phyloP scores from a whole-genome alignment of 2,113 vertebrate species.

The Odontesthes bonariensis region DNA sequence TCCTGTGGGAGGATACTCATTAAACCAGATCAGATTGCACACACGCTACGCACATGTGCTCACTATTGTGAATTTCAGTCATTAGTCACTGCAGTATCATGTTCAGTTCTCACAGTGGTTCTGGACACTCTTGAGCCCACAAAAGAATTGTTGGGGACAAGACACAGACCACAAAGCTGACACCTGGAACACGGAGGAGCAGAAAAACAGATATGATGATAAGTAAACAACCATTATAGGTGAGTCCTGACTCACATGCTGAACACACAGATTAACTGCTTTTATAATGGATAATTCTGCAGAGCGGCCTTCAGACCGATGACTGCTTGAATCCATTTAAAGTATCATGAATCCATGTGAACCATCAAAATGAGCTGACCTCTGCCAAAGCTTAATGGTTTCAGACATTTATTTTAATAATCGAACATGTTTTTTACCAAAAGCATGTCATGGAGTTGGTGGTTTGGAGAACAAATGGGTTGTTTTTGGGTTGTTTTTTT shows the following conservation, averaged over 20 bases:
- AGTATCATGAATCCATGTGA: conserved; percentile 29
- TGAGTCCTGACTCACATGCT: not conserved
- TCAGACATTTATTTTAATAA: conserved; percentile 11
- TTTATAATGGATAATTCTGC: conserved; percentile 3
- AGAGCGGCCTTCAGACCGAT: not conserved
- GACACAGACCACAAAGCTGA: not conserved
- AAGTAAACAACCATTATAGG: not conserved
- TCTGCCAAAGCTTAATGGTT: not conserved
- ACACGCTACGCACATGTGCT: conserved; percentile 21
- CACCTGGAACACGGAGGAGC: conserved; percentile 1
- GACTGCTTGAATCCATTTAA: conserved; percentile 1
- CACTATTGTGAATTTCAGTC: conserved; percentile 32
- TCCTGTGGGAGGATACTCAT: conserved; percentile 62
- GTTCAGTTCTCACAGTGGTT: conserved; percentile 38
- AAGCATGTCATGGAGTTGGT: not conserved
- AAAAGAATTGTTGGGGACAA: not conserved
- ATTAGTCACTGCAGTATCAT: conserved; percentile 40
- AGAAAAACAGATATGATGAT: not conserved
- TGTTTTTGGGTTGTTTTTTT: not conserved
- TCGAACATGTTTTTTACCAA: not conserved
- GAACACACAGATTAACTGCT: not conserved
- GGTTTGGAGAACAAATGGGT: not conserved
- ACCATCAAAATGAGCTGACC: conserved; percentile 31
- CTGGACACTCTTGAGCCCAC: not conserved
- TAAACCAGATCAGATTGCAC: conserved; percentile 68